Base-by-base conservation (phyloP, 2,797 vertebrate genomes). In the Sebastes steindachneri region DNA sequence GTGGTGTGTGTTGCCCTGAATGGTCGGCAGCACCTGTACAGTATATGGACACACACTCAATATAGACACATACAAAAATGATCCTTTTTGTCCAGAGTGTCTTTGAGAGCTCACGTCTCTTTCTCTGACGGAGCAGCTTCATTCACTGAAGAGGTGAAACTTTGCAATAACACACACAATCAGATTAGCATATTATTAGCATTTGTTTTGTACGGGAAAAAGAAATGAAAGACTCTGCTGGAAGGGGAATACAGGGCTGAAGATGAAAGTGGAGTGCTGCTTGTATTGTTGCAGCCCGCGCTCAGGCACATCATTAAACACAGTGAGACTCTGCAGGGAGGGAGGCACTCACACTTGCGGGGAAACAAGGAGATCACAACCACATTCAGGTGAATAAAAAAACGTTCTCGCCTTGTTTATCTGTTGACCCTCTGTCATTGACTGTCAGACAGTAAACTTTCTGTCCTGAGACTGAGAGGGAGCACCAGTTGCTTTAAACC, bases 121-220 rank as follows among this genome's bases (percentile, higher is more conserved):
- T 8, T 57, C 33, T 45, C 23, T 45, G 1, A n/a, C 15, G 0
- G 58, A 62, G 63, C 28, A 7, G 45, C 71, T 33, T 55, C 59
- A 10, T 69, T 67, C 57, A n/a, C 15, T n/a, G 23, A 57, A n/a
- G 65, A 73, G 68, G 29, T 63, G 54, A 73, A 73, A 80, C 67
- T 31, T 71, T 25, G 62, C 77, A 84, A 79, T 71, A 82, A 63
- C 76, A 80, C 75, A 83, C 25, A 29, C 77, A 51, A 37, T 77
- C 68, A 80, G 26, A 94, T 91, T 90, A 88, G 68, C 91, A 93
- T 94, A 15, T 73, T 21, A 86, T 92, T 92, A 89, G 85, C 87
- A 87, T 93, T 82, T 84, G 83, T 78, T 57, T 73, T 73, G 35
- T 26, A 62, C 12, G 29, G 6, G 25, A 6, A 10, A 19, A 15